Evolutionary conservation across 1,140 invertebrate species (phyloP), one percentile per base, ranked within the genome.

Genomic region (Drosophila punjabiensis): DNA sequence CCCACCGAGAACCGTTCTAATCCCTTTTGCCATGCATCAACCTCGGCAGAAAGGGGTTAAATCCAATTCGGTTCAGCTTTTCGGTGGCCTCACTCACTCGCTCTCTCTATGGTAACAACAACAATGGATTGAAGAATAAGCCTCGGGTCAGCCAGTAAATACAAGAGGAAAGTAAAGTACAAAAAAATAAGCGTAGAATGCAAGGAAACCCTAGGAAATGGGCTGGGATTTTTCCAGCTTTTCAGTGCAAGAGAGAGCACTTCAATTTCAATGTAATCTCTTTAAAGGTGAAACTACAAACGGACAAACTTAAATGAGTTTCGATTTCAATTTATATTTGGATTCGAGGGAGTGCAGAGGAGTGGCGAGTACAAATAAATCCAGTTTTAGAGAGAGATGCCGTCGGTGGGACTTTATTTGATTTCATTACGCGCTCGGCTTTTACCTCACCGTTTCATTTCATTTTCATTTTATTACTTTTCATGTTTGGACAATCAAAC

Each of bases 231-330:
- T 59, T 56, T 56, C 55, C 55, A 37, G 71, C 28, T 59, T 70
- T 69, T 30, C 55, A 52, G 45, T 35, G 60, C 67, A 85, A 67
- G 24, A 24, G 24, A 24, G 24, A 24, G 63, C 86, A 89, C 85
- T 89, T 89, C 86, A 90, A 85, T 89, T 79, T 79, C 75, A 79
- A 81, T 89, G 86, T 90, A 89, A 89, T 89, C 85, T 82, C 70
- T 90, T 89, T 89, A 89, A 89, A 90, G 81, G 85, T 89, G 86
- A 84, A 88, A 82, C 80, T 77, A 73, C 78, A 83, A 66, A 64
- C 79, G 82, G 68, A 61, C 60, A 79, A 67, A 81, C 68, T 71
- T 65, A 88, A 84, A 89, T 89, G 81, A 89, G 78, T 88, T 89
- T 88, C 85, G 69, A 79, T 88, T 76, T 76, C 64, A 13, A 53